A percentile compares a stretch with the other conserved stretches of the same genome.
phyloP scores from a whole-genome alignment of 2,797 vertebrate genomes.

The Discoglossus pictus region DNA sequence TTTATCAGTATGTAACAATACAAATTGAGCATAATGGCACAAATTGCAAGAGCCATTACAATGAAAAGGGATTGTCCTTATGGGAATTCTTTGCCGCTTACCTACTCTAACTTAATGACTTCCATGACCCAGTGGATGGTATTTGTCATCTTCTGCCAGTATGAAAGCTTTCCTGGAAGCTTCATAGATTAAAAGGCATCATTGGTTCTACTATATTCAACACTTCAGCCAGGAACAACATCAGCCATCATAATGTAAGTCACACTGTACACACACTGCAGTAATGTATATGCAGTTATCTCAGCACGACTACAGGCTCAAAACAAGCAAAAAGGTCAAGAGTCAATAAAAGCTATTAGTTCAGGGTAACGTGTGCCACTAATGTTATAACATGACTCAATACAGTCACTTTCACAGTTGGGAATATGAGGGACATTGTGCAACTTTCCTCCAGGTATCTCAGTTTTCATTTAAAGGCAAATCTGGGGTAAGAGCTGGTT shows the following conservation, averaged over 20 bases:
- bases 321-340: too few relatives aligned
- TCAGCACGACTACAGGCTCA: too few relatives aligned
- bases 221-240: slow-evolving; percentile 12
- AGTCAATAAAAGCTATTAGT: too few relatives aligned
- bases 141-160: slow-evolving; percentile 43
- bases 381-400: too few relatives aligned
- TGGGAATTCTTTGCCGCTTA: slow-evolving; percentile 37
- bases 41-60: slow-evolving; percentile 38
- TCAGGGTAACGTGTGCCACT: too few relatives aligned
- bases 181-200: slow-evolving; percentile 34
- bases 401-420: too few relatives aligned
- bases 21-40: slow-evolving; percentile 37
- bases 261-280: not conserved
- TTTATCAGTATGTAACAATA: slow-evolving; percentile 25
- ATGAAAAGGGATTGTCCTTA: slow-evolving; percentile 34
- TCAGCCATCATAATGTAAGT: slow-evolving; percentile 8
- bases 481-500: too few relatives aligned
- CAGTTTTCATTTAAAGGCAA: too few relatives aligned
- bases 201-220: slow-evolving; percentile 13
- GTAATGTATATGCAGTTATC: not conserved
- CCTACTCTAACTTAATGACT: slow-evolving; percentile 46
- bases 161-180: slow-evolving; percentile 30
- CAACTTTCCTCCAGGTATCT: too few relatives aligned
- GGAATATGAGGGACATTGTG: too few relatives aligned
- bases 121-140: slow-evolving; percentile 34